Evolutionary conservation across 2,888 invertebrate genomes (phyloP), one percentile per base, ranked within the genome.

Genomic region (Melinopterus prodromus): DNA sequence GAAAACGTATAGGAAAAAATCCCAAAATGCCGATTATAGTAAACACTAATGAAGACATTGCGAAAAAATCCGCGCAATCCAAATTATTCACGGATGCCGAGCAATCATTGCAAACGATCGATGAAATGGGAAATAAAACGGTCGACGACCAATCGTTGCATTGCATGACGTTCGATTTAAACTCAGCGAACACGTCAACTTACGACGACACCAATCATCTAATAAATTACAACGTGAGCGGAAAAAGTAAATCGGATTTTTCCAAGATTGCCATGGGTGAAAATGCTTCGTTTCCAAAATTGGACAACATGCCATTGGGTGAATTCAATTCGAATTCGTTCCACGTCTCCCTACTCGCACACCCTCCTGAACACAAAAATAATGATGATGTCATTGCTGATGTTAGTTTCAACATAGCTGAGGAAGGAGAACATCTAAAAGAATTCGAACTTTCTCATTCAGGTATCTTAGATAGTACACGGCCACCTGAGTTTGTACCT

Each of bases 191-290:
- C 53, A 9, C 53, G 12, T 53, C 53, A 6, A 53, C 71, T 36
- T 70, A 16, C 36, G 79, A 79, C 72, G 72, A 79, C 36, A 79
- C 79, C 0, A 71, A 79, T 9, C 74, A 79, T 14, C 38, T 79
- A 70, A 76, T 79, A 70, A 79, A 79, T 76, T 76, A 71, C 16
- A 38, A 79, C 16, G 15, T 79, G 14, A 76, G 53, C 38, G 37
- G 38, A 53, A 53, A 53, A 9, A 9, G 53, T 53, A 12, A n/a
- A 15, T 79, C 79, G 1, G 79, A 79, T 77, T 79, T 79, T 76
- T 77, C 79, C 2, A 71, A 79, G 37, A 71, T 79, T 14, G 77
- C 77, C 15, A 14, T 69, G 9, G 74, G 77, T 0, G 79, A 79
- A 14, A 6, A 12, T 6, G 36, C 77, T 1, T 37, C 79, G 6